Conservation (phyloP, 1,140 invertebrate genomes). For the Lordiphosa collinella region DNA sequence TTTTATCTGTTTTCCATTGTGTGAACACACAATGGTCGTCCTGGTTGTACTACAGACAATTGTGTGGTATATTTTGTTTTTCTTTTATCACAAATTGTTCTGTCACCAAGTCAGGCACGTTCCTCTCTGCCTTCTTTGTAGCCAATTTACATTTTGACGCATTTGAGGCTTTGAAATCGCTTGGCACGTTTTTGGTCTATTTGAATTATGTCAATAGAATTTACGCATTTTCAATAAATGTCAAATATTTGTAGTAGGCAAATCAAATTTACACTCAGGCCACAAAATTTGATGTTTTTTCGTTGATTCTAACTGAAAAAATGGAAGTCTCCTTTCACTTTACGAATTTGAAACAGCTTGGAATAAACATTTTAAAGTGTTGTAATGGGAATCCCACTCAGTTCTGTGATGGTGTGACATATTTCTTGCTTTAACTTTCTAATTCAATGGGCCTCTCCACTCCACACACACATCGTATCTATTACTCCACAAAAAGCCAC, state of each 20-base stretch:
- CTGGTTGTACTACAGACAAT: conserved; percentile 29
- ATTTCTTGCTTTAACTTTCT: conserved; percentile 35
- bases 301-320: too few species aligned
- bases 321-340: too few species aligned
- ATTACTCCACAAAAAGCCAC: conserved; percentile 39
- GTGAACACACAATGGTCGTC: conserved; percentile 9
- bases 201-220: conserved; percentile 74
- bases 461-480: conserved; percentile 18
- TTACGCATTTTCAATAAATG: conserved; percentile 61
- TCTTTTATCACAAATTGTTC: conserved; percentile 63
- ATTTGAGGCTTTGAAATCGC: conserved; percentile 59
- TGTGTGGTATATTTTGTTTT: conserved; percentile 11
- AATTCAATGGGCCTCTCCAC: neutral
- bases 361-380: too few species aligned
- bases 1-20: conserved; percentile 67
- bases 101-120: conserved; percentile 52
- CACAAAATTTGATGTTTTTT: too few species aligned
- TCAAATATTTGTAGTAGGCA: conserved; percentile 25
- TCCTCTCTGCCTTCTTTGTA: neutral
- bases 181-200: conserved; percentile 68
- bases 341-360: too few species aligned
- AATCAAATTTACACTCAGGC: conserved; percentile 27
- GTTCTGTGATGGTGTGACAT: conserved; percentile 22
- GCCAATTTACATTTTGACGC: conserved; percentile 71
- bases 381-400: conserved; percentile 8